A percentile compares a stretch with the other conserved stretches of the same genome.
Evolutionary conservation across 2,113 vertebrate genomes (phyloP).

Genomic region (Azemiops feae): DNA sequence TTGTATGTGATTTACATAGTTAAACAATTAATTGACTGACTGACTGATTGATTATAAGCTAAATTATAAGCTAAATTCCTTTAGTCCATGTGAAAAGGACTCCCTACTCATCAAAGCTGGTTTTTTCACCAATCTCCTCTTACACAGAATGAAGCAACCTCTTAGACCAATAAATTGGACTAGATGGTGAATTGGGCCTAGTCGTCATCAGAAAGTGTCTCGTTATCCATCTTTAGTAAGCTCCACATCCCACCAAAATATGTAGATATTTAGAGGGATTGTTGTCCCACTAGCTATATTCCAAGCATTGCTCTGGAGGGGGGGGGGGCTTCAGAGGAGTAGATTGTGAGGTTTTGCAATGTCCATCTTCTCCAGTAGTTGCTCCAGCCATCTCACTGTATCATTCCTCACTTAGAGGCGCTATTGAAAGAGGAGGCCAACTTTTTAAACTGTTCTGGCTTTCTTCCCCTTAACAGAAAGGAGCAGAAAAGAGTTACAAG

Average conservation of each 20-base stretch:
- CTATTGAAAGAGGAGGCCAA: not conserved
- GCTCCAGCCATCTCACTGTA: not conserved
- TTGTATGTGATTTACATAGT: not conserved
- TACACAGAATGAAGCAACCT: not conserved
- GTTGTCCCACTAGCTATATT: not conserved
- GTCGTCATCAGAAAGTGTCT: not conserved
- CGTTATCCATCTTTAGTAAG: not conserved
- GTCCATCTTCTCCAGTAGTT: not conserved
- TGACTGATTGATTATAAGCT: not conserved
- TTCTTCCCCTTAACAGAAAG: not conserved
- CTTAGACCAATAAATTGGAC: not conserved
- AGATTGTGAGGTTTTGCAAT: not conserved
- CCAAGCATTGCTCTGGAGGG: not conserved
- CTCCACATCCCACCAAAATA: not conserved
- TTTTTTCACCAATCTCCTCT: not conserved
- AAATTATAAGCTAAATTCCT: not conserved
- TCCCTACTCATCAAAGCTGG: not conserved
- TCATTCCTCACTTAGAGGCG: not conserved
- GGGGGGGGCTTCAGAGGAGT: not conserved
- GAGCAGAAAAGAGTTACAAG: not conserved
- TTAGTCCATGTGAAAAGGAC: not conserved
- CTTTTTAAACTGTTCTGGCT: not conserved
- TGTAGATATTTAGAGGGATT: not conserved
- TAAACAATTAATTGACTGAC: not conserved
- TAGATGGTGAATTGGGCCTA: not conserved